These are phyloP conservation scores for Betta splendens DNA, from an alignment of 2,797 vertebrate species.

Conservation along the genomic window DNA sequence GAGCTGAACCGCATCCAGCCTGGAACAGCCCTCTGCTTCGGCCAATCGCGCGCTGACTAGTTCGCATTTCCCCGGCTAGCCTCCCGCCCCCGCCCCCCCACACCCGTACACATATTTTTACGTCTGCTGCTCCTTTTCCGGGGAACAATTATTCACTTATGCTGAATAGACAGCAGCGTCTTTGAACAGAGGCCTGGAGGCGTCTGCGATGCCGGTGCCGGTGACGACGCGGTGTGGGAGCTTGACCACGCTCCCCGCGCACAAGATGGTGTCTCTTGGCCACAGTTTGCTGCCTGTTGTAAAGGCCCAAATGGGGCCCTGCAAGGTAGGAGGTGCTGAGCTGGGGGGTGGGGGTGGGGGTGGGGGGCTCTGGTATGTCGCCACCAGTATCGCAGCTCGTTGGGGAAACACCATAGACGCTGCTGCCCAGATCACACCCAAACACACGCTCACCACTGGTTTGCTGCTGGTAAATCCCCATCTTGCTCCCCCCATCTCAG, in stretches of 20 bases:
- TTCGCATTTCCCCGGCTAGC: conserved; percentile 37
- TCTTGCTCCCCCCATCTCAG: conserved; percentile 7
- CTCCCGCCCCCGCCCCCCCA: conserved; percentile 10
- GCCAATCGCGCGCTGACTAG: conserved; percentile 54
- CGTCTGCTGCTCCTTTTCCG: conserved; percentile 50
- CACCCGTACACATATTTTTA: conserved; percentile 45
- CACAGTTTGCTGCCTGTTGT: conserved; percentile 63
- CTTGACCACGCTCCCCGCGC: conserved; percentile 34
- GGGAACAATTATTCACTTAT: conserved; percentile 60
- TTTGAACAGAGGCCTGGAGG: conserved; percentile 44
- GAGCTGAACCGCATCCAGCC: conserved; percentile 52
- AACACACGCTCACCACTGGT: conserved; percentile 8
- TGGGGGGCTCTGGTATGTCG: conserved; percentile 76
- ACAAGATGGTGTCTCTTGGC: conserved; percentile 53
- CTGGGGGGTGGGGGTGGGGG: too few species aligned
- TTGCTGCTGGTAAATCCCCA: conserved; percentile 20
- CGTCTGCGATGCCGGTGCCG: conserved; percentile 35
- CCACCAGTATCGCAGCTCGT: conserved; percentile 61
- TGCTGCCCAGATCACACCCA: too few species aligned
- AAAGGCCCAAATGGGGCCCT: conserved; percentile 66
- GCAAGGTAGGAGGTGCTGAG: conserved; percentile 61
- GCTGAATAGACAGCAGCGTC: conserved; percentile 46
- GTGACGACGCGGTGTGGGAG: conserved; percentile 33
- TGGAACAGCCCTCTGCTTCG: conserved; percentile 59
- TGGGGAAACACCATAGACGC: conserved; percentile 49